Conservation (phyloP, 2,797 vertebrate species). For the Heliangelus exortis region DNA sequence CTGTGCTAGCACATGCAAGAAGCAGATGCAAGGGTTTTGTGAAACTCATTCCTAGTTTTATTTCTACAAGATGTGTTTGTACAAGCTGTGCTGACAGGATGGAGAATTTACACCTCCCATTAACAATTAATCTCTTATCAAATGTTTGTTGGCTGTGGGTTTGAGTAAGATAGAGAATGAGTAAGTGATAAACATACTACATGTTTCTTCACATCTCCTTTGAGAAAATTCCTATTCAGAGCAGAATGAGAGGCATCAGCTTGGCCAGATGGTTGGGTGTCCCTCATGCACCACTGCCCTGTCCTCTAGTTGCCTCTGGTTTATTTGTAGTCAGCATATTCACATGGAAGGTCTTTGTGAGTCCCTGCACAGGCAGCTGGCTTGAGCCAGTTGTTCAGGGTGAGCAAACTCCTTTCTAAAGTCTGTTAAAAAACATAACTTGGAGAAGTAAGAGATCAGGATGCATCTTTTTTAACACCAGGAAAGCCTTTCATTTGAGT, state of each 20-base stretch:
- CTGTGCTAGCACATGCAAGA: slow-evolving; percentile 17
- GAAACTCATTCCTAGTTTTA: background rate
- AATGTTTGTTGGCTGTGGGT: background rate
- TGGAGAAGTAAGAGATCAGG: background rate
- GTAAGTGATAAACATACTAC: background rate
- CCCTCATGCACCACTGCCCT: background rate
- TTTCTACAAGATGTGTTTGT: slow-evolving; percentile 1
- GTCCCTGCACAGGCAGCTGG: background rate
- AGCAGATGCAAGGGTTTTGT: background rate
- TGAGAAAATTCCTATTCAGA: background rate
- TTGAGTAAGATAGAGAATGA: background rate
- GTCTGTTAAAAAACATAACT: background rate
- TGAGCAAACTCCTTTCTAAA: background rate
- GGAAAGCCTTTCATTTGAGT: slow-evolving; percentile 20
- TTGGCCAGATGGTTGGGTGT: accelerated
- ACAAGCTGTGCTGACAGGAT: slow-evolving; percentile 8
- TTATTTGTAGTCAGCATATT: background rate
- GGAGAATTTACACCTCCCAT: background rate
- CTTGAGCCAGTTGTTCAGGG: background rate
- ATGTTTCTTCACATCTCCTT: background rate
- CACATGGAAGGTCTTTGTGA: background rate
- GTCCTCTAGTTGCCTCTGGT: background rate
- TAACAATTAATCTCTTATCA: background rate
- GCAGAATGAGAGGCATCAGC: background rate
- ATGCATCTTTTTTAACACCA: background rate